Evolutionary conservation across 2,888 invertebrate genomes (phyloP), one percentile per base, ranked within the genome.

Genomic region (Molorchus minor): DNA sequence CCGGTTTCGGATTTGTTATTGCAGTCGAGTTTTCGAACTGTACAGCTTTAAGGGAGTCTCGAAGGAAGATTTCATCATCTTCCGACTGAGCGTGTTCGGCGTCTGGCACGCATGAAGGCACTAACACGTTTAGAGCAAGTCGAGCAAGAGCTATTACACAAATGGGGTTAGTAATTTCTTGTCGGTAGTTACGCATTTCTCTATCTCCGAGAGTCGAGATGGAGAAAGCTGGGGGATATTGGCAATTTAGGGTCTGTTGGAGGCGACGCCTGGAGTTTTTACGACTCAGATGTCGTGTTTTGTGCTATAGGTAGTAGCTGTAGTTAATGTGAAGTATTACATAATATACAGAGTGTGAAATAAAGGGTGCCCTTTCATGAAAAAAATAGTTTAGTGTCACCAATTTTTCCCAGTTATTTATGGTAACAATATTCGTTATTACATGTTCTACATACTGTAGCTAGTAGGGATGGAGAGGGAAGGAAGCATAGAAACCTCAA

Each of bases 81-180:
- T 43, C 35, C 30, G 10, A 30, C 30, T 15, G 36, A 36, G 20
- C 36, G 38, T n/a, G 21, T 33, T 55, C 52, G 51, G 62, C 35
- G 62, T 53, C 40, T 41, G 36, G 46, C 62, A 64, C 61, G 61
- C 63, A 65, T 63, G 61, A 55, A 44, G 43, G 44, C 55, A 30
- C 58, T 66, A 55, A 61, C 64, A 62, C 62, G 58, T 64, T 58
- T 57, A 45, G 64, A 67, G 57, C 64, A 58, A 58, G 57, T 65
- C 62, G 53, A 62, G 58, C 56, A 63, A 58, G 61, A 63, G 57
- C 64, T 62, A 59, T 65, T 65, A 65, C 61, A 61, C 55, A 60
- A 63, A 61, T 56, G 56, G 61, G 57, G 56, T 65, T 61, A 43
- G 62, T 58, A 63, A 65, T 65, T 63, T 52, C 61, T 38, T 59